Base-by-base conservation (phyloP, 2,797 vertebrate genomes). In the Orientallactaga sibirica region DNA sequence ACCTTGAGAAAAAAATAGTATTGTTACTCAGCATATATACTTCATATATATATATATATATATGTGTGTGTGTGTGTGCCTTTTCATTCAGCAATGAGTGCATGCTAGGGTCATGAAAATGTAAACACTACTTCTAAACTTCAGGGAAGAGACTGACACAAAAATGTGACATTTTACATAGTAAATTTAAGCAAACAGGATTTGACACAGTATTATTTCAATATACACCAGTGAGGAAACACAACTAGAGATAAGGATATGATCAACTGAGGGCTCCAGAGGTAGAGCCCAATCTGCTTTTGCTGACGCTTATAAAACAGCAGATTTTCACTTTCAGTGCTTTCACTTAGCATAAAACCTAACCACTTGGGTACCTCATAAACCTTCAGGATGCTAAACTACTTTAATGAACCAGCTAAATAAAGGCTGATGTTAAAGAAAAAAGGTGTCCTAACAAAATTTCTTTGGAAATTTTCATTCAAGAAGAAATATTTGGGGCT, bases 111-210 rank as follows among this genome's bases (percentile, higher is more conserved):
- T 93, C 73, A 91, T 64, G 61, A 94, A 86, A 92, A 91, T 22
- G 86, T 52, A 76, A 48, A 91, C 48, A 80, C 92, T 33, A 84
- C 48, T 64, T 58, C 75, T 41, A 80, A 74, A 58, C 24, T 86
- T 86, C 73, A 93, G 93, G 74, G 55, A 2, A 96, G 92, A 52
- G 22, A 88, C 4, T 0, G 10, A 94, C 41, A 90, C 48, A 93
- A 94, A 68, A 62, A 90, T 68, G 29, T 70, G 41, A 52, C 55
- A 81, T 48, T 19, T 85, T 74, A 93, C 25, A 48, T 4, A 74
- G 37, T 87, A 90, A 79, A 68, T 86, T 83, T 92, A 94, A 95
- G 75, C 41, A 33, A 58, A 76, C 75, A 88, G 33, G 92, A 90
- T 88, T 95, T 89, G 82, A 71, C 78, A 85, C 4, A 71, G 68